phyloP scores from a whole-genome alignment of 2,797 vertebrate species.

The Lateolabrax maculatus region DNA sequence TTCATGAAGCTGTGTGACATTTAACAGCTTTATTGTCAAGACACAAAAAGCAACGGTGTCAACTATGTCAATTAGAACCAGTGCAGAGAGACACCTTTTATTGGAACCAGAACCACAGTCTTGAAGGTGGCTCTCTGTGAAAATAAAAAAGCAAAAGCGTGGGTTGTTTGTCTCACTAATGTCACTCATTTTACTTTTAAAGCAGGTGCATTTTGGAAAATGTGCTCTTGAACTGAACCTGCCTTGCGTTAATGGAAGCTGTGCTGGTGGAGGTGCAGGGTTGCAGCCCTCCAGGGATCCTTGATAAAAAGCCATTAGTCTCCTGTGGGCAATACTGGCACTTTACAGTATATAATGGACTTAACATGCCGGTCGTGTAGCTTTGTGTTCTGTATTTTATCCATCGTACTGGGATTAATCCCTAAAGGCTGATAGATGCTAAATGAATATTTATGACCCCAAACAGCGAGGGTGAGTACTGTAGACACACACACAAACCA shows the following conservation, averaged over 20 bases:
- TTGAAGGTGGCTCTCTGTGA: slow-evolving; percentile 60
- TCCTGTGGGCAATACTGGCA: slow-evolving; percentile 73
- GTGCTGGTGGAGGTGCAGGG: slow-evolving; percentile 64
- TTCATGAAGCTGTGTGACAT: slow-evolving; percentile 31
- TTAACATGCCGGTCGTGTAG: slow-evolving; percentile 64
- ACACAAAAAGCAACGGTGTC: slow-evolving; percentile 37
- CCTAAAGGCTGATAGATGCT: slow-evolving; percentile 63
- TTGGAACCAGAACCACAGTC: slow-evolving; percentile 30
- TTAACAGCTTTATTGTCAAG: slow-evolving; percentile 41
- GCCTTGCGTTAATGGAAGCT: slow-evolving; percentile 73
- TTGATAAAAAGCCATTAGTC: slow-evolving; percentile 81
- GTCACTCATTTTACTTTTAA: slow-evolving; percentile 81
- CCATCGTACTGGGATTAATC: slow-evolving; percentile 62
- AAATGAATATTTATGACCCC: slow-evolving; percentile 73
- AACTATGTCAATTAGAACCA: slow-evolving; percentile 53
- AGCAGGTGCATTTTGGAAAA: slow-evolving; percentile 76
- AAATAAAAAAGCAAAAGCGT: slow-evolving; percentile 60
- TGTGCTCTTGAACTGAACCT: slow-evolving; percentile 75
- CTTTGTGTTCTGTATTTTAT: slow-evolving; percentile 65
- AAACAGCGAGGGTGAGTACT: slow-evolving; percentile 38
- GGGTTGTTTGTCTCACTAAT: slow-evolving; percentile 76
- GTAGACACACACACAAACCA: slow-evolving; percentile 14
- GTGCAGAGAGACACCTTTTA: slow-evolving; percentile 37
- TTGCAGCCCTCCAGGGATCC: slow-evolving; percentile 74
- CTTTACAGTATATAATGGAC: slow-evolving; percentile 73